phyloP scores from a whole-genome alignment of 2,888 invertebrate species.

The Lymantria monacha region DNA sequence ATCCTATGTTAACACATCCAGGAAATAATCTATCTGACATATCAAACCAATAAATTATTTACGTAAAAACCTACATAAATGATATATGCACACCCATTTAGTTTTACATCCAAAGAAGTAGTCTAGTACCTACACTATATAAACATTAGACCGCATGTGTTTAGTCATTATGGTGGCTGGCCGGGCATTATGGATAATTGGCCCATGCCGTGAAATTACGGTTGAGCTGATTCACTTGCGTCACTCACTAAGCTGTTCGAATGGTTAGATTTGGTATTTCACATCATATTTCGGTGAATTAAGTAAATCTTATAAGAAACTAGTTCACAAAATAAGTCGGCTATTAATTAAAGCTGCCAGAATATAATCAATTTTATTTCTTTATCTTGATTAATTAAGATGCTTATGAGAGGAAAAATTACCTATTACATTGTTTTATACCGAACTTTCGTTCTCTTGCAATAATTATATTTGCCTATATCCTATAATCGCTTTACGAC shows the following conservation, averaged over 20 bases:
- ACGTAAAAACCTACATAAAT: slow-evolving; percentile 31
- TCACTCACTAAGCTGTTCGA: slow-evolving; percentile 16
- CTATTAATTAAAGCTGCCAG: slow-evolving; percentile 39
- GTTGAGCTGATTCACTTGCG: slow-evolving; percentile 24
- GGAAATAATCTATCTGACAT: too few relatives aligned
- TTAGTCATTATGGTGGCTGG: slow-evolving; percentile 24
- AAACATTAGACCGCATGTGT: slow-evolving; percentile 30
- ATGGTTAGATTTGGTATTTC: slow-evolving; percentile 6
- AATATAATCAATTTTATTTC: too few relatives aligned
- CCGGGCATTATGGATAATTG: slow-evolving; percentile 29
- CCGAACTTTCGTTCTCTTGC: too few relatives aligned
- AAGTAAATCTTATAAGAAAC: too few relatives aligned
- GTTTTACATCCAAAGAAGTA: slow-evolving; percentile 34
- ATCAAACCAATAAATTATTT: slow-evolving; percentile 10
- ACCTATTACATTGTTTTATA: too few relatives aligned
- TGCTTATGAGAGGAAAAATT: too few relatives aligned
- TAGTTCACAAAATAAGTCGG: slow-evolving; percentile 37
- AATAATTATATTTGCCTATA: too few relatives aligned
- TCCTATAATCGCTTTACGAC: too few relatives aligned
- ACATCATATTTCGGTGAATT: too few relatives aligned
- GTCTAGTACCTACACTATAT: slow-evolving; percentile 29
- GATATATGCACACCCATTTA: slow-evolving; percentile 34
- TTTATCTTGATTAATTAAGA: slow-evolving; percentile 31
- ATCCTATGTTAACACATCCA: too few relatives aligned
- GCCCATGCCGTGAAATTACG: slow-evolving; percentile 26